Evolutionary conservation across 2,113 vertebrate genomes (phyloP).

Genomic region (Myocastor coypus): DNA sequence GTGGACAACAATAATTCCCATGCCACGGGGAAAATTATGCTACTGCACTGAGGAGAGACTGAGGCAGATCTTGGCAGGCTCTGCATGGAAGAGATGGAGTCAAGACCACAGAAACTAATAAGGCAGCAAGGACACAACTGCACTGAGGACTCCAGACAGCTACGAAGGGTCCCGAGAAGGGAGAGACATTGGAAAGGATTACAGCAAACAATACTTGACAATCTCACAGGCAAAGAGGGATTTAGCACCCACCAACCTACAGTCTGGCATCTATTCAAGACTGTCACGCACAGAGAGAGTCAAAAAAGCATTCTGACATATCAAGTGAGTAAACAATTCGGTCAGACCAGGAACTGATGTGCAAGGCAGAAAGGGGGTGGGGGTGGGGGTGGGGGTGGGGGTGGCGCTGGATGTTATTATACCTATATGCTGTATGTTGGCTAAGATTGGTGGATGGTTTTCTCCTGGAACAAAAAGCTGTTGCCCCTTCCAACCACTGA

Average conservation of each 20-base stretch:
- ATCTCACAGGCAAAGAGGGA: not conserved
- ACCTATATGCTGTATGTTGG: not conserved
- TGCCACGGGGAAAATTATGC: not conserved
- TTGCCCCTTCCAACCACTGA: fast-evolving
- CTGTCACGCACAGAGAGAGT: not conserved
- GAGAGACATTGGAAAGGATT: not conserved
- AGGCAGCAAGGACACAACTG: not conserved
- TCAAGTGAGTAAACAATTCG: not conserved
- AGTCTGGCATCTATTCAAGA: not conserved
- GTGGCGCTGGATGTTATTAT: not conserved
- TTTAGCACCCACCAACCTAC: not conserved
- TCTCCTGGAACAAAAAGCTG: not conserved
- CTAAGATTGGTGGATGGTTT: not conserved
- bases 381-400: too few relatives aligned
- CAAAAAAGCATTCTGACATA: not conserved
- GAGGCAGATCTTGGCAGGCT: not conserved
- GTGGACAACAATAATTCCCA: not conserved
- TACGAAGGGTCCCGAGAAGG: not conserved
- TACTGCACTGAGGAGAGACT: not conserved
- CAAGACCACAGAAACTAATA: not conserved
- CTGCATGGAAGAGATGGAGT: not conserved
- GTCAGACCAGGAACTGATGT: not conserved
- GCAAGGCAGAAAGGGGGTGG: not conserved
- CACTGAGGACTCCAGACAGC: not conserved
- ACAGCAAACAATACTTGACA: not conserved